These are phyloP conservation scores for Agrypnus murinus DNA, from an alignment of 2,888 invertebrate species.

Conservation along the genomic window DNA sequence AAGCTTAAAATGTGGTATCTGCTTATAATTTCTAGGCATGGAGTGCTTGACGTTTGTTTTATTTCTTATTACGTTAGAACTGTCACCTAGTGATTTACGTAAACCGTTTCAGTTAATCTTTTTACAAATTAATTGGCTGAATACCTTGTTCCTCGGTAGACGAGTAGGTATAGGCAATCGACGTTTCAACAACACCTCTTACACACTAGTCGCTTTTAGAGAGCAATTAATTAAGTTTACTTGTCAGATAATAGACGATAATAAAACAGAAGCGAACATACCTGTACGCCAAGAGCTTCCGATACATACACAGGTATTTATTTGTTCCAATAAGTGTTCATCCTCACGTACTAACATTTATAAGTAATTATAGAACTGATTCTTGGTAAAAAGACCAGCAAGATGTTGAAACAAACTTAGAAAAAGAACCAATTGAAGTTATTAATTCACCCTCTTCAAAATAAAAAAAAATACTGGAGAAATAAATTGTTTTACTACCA, in stretches of 20 bases:
- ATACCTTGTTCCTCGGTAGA: conserved; percentile 20
- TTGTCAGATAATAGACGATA: conserved; percentile 35
- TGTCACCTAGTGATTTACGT: conserved; percentile 22
- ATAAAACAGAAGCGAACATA: conserved; percentile 37
- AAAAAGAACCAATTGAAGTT: too few relatives aligned
- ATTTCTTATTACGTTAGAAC: neutral
- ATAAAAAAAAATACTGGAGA: too few relatives aligned
- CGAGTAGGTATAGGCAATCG: conserved; percentile 27
- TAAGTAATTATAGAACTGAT: conserved; percentile 15
- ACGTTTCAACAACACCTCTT: conserved; percentile 34
- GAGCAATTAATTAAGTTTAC: conserved; percentile 32
- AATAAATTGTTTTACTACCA: neutral
- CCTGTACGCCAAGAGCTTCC: conserved; percentile 30
- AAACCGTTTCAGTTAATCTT: conserved; percentile 27
- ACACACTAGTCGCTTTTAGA: conserved; percentile 34
- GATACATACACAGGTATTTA: conserved; percentile 22
- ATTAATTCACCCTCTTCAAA: too few relatives aligned
- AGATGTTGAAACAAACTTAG: too few relatives aligned
- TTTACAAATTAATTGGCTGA: conserved; percentile 34
- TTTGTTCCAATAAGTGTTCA: conserved; percentile 19
- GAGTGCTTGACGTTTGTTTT: neutral
- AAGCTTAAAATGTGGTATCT: neutral
- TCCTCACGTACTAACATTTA: conserved; percentile 16
- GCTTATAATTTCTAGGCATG: neutral
- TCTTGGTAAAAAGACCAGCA: neutral